Evolutionary conservation across 2,888 invertebrate species (phyloP), one percentile per base, ranked within the genome.

Genomic region (Drosophila colorata): DNA sequence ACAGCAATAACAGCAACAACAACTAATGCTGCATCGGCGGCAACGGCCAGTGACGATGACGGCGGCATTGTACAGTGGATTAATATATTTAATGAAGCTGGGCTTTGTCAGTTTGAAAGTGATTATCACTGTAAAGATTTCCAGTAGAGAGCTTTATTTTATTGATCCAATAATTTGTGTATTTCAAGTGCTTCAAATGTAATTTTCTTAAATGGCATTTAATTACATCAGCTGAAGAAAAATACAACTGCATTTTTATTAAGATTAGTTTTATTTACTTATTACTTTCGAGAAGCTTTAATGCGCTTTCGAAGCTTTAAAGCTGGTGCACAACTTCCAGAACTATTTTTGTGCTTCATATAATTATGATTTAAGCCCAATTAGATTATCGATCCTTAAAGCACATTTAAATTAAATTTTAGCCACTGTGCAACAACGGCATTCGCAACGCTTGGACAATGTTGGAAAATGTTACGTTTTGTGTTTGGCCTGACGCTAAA

Each of bases 371-470:
- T 25, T 37, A 8, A 4, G 14, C 3, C n/a, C 6, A 35, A 35
- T n/a, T 7, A 35, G 2, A 7, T 37, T 16, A 14, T 23, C 14
- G n/a, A 14, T 14, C 11, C n/a, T 8, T 37, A 18, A 4, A 11
- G 13, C 18, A 9, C 4, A 33, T 13, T 23, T 23, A 8, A 1
- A 8, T 9, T 1, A 16, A 16, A 9, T 13, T 57, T 25, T 28
- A 2, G 0, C 31, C 79, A 76, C 55, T 74, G 69, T 66, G 38
- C 66, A 33, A 48, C 33, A 52, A 49, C 46, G 48, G 31, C 43
- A 60, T 8, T 65, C 52, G 68, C 75, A 84, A 84, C 75, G 85
- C 82, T 81, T 78, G 68, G 64, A 74, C 68, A 81, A 85, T 86
- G 64, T 67, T 70, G 75, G 66, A 70, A 76, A 76, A 75, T 78